Conservation (phyloP, 2,888 invertebrate species). For the Myathropa florea region DNA sequence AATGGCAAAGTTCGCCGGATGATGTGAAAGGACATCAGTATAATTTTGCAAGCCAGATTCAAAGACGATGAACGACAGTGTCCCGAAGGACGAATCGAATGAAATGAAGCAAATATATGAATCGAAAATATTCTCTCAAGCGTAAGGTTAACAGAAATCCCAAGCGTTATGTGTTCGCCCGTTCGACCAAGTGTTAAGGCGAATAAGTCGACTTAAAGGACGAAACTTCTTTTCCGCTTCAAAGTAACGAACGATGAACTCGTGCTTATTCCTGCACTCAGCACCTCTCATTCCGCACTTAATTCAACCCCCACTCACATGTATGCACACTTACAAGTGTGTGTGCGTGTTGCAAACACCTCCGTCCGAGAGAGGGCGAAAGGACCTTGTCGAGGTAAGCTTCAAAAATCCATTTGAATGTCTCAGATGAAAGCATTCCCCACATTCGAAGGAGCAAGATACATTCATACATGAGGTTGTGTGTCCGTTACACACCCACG, state of each 20-base stretch:
- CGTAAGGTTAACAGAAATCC: slow-evolving; percentile 43
- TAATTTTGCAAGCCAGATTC: slow-evolving; percentile 31
- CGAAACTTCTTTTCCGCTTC: background rate
- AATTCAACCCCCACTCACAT: too few species aligned
- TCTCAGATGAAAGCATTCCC: background rate
- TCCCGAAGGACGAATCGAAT: slow-evolving; percentile 49
- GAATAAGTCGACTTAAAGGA: slow-evolving; percentile 17
- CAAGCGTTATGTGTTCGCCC: slow-evolving; percentile 11
- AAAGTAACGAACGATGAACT: background rate
- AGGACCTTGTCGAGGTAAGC: background rate
- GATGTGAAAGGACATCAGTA: slow-evolving; percentile 41
- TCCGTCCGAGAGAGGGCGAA: background rate
- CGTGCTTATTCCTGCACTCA: background rate
- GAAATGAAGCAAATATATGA: slow-evolving; percentile 55
- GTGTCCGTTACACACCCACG: background rate
- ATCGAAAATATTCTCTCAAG: slow-evolving; percentile 36
- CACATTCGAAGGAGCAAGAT: background rate
- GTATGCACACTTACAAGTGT: too few species aligned
- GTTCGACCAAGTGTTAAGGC: slow-evolving; percentile 53
- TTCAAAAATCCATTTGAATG: slow-evolving; percentile 5
- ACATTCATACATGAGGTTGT: background rate
- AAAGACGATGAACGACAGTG: background rate
- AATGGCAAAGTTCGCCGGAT: slow-evolving; percentile 3
- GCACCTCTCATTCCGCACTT: background rate
- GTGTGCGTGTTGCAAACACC: background rate